Base-by-base conservation (phyloP, 2,888 invertebrate genomes). In the Aromia moschata region DNA sequence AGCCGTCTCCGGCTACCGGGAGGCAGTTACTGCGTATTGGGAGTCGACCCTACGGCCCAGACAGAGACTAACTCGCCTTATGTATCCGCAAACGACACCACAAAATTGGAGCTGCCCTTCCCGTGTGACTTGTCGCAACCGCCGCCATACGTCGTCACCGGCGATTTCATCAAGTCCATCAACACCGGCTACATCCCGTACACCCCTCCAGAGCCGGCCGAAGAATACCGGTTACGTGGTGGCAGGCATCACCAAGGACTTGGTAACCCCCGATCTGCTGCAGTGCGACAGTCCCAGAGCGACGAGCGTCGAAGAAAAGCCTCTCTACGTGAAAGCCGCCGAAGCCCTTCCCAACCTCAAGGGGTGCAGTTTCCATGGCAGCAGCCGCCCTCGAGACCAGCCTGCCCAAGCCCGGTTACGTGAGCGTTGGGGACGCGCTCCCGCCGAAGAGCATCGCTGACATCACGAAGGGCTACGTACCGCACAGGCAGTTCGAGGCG, bases 401-500 rank as follows among this genome's bases (percentile, higher is more conserved):
- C n/a, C 25, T 54, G 11, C 47, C 65, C 2, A 70, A 72, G 54
- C 51, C 66, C 2, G 74, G 74, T 11, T 76, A 76, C 55, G 75
- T 76, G 1, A 71, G 67, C 14, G 72, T 75, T 4, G 76, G 76
- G 2, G 75, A 75, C 49, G 60, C 64, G 2, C 56, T 65, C 2
- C 65, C 70, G 9, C 69, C 65, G 11, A 58, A 62, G 15, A 52
- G 46, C 11, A 40, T 65, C 38, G 41, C 62, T 16, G 67, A 69
- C 11, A 25, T 54, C n/a, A 52, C 54, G 10, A 69, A 69, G 47
- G 74, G 76, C 9, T 78, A 78, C 59, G 73, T 78, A 16, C 74
- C 77, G 5, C 78, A 77, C 64, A 73, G 73, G 64, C 72, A 74
- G 52, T 75, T 77, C 58, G 76, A 77, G 46, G 69, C 67, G 30